Evolutionary conservation across 37 sponge, comb jelly and placozoan genomes (phyloP), one percentile per base, ranked within the genome.

Genomic region (Bolinopsis microptera): DNA sequence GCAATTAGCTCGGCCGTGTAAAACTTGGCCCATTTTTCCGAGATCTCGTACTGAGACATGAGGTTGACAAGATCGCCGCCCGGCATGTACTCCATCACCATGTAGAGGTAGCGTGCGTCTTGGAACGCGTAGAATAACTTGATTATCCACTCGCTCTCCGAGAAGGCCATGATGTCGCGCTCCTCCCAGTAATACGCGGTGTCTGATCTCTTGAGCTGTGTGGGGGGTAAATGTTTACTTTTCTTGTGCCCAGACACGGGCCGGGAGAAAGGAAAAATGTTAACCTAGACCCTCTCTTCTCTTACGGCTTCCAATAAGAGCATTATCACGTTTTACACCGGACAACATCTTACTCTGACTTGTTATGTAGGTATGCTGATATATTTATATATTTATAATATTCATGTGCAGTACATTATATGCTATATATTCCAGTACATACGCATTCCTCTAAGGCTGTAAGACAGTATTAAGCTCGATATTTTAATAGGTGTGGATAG

Each of bases 121-220:
- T 98, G 99, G 93, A 98, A 97, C 39, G 99, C 97, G 94, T 95
- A 98, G 93, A 96, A 94, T 31, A 98, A 94, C 95, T 96, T 93
- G 68, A 98, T 96, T 69, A 98, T 95, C 99, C 99, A 98, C 25
- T 95, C 95, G 38, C 95, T 95, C 69, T 75, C 83, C 0, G 99
- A 93, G 76, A 95, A 94, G 0, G 99, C 97, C 99, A 98, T 98
- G 83, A 98, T 98, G 93, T 98, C 99, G 38, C 99, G 95, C 94
- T 98, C 99, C 93, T 98, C 99, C 99, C 99, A 98, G 74, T 95
- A 98, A 94, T 96, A 98, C 35, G 99, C 99, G 0, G 97, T 96
- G 94, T 98, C 99, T 21, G 99, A 97, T 33, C 99, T 69, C 90
- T 97, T 97, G 38, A 97, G 93, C 98, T 97, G 90, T 28, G 75